Evolutionary conservation across 2,888 invertebrate genomes (phyloP), one percentile per base, ranked within the genome.

Genomic region (Callosobruchus maculatus): DNA sequence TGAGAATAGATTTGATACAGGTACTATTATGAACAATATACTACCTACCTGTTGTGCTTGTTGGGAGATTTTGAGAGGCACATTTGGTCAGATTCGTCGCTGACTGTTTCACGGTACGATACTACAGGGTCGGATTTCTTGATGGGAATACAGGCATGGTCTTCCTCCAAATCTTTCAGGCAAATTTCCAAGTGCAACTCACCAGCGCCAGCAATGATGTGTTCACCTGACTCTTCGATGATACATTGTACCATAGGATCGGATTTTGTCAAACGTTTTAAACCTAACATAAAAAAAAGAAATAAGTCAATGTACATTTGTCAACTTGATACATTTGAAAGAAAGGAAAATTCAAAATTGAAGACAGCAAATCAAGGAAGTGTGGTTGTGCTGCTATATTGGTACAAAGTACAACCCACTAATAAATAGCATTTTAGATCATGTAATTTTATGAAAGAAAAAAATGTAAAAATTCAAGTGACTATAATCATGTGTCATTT

Each of bases 201-300:
- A 84, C 99, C 99, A 81, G 99, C 99, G 81, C 99, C 99, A 82
- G 99, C 99, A 85, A 99, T 97, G 88, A 99, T 99, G 89, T 99
- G 98, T 88, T 99, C 99, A 79, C 99, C 99, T 76, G 98, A 98
- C 89, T 99, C 99, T 90, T 99, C 98, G 88, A 97, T 98, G 89
- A 97, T 96, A 91, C 98, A 99, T 90, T 99, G 96, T 82, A 99
- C 99, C 99, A 99, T 99, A 92, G 99, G 99, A 91, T 99, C 99
- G 74, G 99, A 99, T 89, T 99, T 99, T 86, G 99, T 97, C 85
- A 99, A 90, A 89, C 99, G 97, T 90, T 99, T 99, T 78, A 99
- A 91, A 87, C 99, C 86, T 86, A 67, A 7, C 78, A 80, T 31
- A 70, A 75, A 70, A 70, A 0, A 70, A 73, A 20, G 5, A 31